A percentile compares a stretch with the other conserved stretches of the same genome.
phyloP scores from a whole-genome alignment of 2,113 vertebrate genomes.

The Laticauda laticaudata region DNA sequence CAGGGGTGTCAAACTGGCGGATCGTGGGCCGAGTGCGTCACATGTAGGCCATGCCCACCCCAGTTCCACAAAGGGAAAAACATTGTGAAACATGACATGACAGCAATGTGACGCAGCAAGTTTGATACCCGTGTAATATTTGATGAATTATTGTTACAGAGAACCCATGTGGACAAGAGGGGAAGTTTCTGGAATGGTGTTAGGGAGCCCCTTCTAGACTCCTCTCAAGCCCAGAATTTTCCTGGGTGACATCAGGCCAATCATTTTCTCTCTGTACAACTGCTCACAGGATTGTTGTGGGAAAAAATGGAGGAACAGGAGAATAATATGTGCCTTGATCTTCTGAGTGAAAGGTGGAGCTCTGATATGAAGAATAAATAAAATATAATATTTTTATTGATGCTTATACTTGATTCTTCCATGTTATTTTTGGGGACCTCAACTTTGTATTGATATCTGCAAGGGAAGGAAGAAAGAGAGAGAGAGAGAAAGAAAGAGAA shows the following conservation, averaged over 20 bases:
- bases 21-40: too few relatives aligned
- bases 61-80: too few relatives aligned
- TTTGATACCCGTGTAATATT: too few relatives aligned
- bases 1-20: too few relatives aligned
- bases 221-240: neutral
- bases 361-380: neutral
- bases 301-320: neutral
- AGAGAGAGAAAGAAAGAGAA: neutral
- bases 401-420: neutral
- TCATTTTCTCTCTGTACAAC: neutral
- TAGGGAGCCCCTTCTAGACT: neutral
- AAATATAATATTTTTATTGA: neutral
- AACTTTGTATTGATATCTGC: neutral
- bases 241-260: neutral
- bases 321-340: neutral
- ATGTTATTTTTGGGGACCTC: neutral
- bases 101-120: accelerated
- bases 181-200: neutral
- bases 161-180: neutral
- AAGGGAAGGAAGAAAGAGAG: too few relatives aligned
- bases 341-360: neutral
- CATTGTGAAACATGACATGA: too few relatives aligned
- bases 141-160: neutral
- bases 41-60: too few relatives aligned
- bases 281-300: neutral